Evolutionary conservation across 1,140 invertebrate species (phyloP).

Genomic region (Phymastichus coffea): DNA sequence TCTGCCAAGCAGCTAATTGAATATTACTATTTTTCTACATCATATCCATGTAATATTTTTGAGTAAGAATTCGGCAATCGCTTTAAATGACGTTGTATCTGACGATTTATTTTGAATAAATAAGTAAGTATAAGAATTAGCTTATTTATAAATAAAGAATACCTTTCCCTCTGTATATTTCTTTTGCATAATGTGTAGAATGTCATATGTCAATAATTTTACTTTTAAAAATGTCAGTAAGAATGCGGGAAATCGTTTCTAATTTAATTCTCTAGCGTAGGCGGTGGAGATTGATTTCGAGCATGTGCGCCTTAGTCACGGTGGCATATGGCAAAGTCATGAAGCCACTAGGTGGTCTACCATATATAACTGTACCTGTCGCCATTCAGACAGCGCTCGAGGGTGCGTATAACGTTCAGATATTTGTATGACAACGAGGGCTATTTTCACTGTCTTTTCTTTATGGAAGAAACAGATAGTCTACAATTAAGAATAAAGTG

Average conservation of each 20-base stretch:
- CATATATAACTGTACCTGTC: slow-evolving; percentile 56
- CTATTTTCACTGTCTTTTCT: slow-evolving; percentile 24
- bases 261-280: slow-evolving; percentile 5
- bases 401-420: slow-evolving; percentile 33
- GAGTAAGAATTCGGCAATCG: no score
- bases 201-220: no score
- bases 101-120: no score
- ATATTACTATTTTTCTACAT: no score
- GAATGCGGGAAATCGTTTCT: slow-evolving; percentile 21
- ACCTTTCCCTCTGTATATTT: no score
- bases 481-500: slow-evolving; percentile 32
- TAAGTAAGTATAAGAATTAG: no score
- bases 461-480: slow-evolving; percentile 33
- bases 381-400: slow-evolving; percentile 37
- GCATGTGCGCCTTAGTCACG: slow-evolving; percentile 56
- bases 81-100: no score
- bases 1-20: no score
- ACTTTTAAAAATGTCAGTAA: slow-evolving; percentile 21
- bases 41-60: no score
- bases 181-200: no score
- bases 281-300: slow-evolving; percentile 38
- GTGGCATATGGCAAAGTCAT: slow-evolving; percentile 55
- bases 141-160: no score
- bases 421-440: slow-evolving; percentile 52
- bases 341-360: slow-evolving; percentile 56